These are phyloP conservation scores for Sander vitreus DNA, from an alignment of 2,113 vertebrate species.

Conservation along the genomic window DNA sequence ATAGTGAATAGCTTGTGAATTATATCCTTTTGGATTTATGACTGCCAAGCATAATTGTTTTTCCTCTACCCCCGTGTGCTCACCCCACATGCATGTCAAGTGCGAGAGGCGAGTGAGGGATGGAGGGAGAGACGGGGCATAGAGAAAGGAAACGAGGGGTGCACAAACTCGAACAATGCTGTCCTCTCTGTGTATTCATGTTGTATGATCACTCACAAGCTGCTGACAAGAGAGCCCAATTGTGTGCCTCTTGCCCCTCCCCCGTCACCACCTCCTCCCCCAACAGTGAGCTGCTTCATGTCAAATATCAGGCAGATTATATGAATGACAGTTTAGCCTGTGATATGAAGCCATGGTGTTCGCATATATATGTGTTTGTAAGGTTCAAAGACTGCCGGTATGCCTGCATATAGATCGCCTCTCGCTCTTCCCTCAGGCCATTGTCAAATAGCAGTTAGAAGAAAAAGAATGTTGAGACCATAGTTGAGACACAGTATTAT, in stretches of 20 bases:
- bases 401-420: neutral
- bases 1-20: constrained; percentile 77
- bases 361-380: constrained; percentile 1
- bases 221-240: constrained; percentile 60
- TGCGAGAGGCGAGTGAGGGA: constrained; percentile 45
- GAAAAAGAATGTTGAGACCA: neutral
- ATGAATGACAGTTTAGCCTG: constrained; percentile 49
- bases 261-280: constrained; percentile 28
- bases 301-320: constrained; percentile 64
- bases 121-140: constrained; percentile 42
- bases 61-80: constrained; percentile 52
- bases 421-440: neutral
- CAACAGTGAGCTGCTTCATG: constrained; percentile 46
- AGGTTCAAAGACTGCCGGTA: constrained; percentile 20
- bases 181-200: constrained; percentile 48
- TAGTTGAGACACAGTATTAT: neutral
- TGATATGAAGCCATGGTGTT: constrained; percentile 32
- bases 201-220: constrained; percentile 64
- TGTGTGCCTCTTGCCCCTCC: constrained; percentile 36
- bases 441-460: constrained; percentile 24
- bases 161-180: constrained; percentile 67
- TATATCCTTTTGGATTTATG: constrained; percentile 80
- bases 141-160: constrained; percentile 51
- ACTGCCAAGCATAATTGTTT: constrained; percentile 73
- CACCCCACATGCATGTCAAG: constrained; percentile 54